phyloP scores from a whole-genome alignment of 1,140 invertebrate genomes.

The Yoshiicerus persimilis region DNA sequence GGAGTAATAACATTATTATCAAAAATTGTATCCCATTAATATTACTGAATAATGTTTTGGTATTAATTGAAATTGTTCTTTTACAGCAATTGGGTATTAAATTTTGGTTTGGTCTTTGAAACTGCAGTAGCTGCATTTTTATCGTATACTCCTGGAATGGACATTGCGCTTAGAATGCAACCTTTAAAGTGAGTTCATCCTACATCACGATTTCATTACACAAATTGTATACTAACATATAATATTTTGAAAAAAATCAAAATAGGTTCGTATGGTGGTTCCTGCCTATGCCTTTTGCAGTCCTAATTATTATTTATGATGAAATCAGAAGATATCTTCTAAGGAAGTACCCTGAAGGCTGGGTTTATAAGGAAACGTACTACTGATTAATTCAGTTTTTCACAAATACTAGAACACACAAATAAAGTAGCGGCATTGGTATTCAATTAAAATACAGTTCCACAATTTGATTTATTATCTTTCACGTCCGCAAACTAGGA shows the following conservation, averaged over 20 bases:
- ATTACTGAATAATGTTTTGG: too few relatives aligned
- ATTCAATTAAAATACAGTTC: too few relatives aligned
- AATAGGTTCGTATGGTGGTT: constrained; percentile 30
- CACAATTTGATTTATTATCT: too few relatives aligned
- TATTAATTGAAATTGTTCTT: constrained; percentile 41
- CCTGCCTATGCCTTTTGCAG: constrained; percentile 24
- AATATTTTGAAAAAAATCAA: background rate
- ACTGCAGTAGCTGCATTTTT: constrained; percentile 68
- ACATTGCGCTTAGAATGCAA: constrained; percentile 64
- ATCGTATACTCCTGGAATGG: constrained; percentile 71
- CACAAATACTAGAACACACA: too few relatives aligned
- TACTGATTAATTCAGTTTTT: too few relatives aligned
- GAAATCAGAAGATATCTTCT: constrained; percentile 24
- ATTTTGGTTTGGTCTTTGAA: constrained; percentile 74
- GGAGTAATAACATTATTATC: constrained; percentile 61
- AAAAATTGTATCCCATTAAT: background rate
- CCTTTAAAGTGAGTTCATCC: constrained; percentile 54
- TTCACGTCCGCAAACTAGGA: too few relatives aligned
- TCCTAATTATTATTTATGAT: constrained; percentile 33
- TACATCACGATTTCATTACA: too few relatives aligned
- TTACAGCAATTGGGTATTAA: constrained; percentile 70
- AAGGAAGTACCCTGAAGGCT: background rate
- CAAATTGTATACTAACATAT: background rate
- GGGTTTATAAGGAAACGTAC: constrained; percentile 25
- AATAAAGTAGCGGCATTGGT: too few relatives aligned